A percentile compares a stretch with the other conserved stretches of the same genome.
These are phyloP conservation scores for Agriopis leucophaearia DNA, from an alignment of 2,888 invertebrate species.

Conservation along the genomic window DNA sequence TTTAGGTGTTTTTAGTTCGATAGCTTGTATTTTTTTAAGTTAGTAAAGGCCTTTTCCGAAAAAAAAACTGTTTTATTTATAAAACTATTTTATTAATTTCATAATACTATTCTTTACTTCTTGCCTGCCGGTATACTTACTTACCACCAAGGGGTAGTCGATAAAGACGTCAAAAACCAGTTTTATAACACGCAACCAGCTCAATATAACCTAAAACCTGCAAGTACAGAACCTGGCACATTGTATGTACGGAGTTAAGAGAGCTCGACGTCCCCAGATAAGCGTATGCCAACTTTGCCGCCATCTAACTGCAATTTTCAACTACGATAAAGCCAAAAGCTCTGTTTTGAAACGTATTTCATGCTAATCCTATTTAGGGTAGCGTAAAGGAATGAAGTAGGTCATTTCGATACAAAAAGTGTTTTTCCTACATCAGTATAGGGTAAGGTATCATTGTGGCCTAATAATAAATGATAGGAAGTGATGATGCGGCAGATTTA, in stretches of 20 bases:
- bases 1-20: too few species aligned
- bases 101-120: too few species aligned
- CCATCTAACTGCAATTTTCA: constrained; percentile 23
- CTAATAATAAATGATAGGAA: too few species aligned
- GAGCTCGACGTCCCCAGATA: constrained; percentile 11
- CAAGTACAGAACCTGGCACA: not conserved
- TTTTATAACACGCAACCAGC: not conserved
- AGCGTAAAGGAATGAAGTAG: not conserved
- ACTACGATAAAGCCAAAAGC: constrained; percentile 24
- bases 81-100: too few species aligned
- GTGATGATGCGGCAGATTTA: too few species aligned
- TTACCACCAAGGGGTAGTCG: too few species aligned
- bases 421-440: too few species aligned
- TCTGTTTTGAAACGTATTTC: constrained; percentile 11
- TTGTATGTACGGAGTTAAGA: not conserved
- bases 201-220: not conserved
- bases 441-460: too few species aligned
- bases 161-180: not conserved
- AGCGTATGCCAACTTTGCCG: constrained; percentile 27
- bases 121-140: too few species aligned
- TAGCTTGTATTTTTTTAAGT: too few species aligned
- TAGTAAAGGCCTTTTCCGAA: too few species aligned
- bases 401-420: not conserved
- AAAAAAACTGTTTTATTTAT: too few species aligned
- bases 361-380: not conserved